Evolutionary conservation across 92 coral and sea anemone genomes (phyloP).

Genomic region (Porites evermanni): DNA sequence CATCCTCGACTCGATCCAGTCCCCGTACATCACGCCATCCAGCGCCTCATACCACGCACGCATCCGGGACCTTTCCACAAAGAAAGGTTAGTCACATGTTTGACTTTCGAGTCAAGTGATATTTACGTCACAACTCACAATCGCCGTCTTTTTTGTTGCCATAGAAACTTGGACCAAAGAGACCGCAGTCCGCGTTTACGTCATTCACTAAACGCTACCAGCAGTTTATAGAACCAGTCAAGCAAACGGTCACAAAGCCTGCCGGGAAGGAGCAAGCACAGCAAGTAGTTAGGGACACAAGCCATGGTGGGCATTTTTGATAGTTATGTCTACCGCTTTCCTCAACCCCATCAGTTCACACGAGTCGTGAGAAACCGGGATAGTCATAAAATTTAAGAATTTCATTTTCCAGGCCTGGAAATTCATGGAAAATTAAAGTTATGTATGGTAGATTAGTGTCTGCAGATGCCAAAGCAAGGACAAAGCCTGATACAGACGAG

Average conservation of each 20-base stretch:
- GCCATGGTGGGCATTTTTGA: neutral
- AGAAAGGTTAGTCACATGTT: constrained; percentile 19
- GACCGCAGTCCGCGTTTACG: constrained; percentile 75
- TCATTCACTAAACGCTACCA: constrained; percentile 80
- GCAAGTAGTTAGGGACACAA: neutral
- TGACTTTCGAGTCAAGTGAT: neutral
- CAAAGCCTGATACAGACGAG: no score
- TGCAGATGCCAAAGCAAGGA: no score
- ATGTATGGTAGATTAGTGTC: no score
- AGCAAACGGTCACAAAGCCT: constrained; percentile 28
- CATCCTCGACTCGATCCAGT: constrained; percentile 45
- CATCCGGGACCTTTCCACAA: constrained; percentile 31
- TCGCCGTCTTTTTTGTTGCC: constrained; percentile 3
- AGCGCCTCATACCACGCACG: constrained; percentile 12
- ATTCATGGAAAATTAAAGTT: no score
- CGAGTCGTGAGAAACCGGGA: no score
- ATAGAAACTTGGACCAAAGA: constrained; percentile 51
- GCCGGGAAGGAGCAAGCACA: constrained; percentile 28
- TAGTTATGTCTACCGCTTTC: no score
- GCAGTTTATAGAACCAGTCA: constrained; percentile 60
- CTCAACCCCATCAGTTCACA: no score
- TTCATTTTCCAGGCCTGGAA: no score
- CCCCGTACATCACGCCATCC: constrained; percentile 20
- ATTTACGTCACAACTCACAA: neutral
- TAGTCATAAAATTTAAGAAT: no score